A percentile compares a stretch with the other conserved stretches of the same genome.
Evolutionary conservation across 2,888 invertebrate species (phyloP).

Genomic region (Clepsis dumicolana): DNA sequence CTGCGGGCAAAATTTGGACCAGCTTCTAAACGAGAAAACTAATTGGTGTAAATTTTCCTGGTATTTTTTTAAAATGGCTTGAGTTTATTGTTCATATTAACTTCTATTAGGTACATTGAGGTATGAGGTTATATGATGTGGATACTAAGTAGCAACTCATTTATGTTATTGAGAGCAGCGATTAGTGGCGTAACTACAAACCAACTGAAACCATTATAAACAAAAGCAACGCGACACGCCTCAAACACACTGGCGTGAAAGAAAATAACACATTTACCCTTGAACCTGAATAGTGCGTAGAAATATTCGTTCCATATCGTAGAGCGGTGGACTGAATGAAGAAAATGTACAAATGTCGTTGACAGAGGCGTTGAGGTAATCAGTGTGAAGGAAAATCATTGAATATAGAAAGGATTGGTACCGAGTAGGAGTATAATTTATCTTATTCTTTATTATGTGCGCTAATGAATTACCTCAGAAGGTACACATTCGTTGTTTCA

Average conservation of each 20-base stretch:
- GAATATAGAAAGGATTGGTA: not conserved
- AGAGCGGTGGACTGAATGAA: slow-evolving; percentile 2
- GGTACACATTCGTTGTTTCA: too few relatives aligned
- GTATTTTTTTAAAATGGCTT: too few relatives aligned
- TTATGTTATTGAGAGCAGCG: not conserved
- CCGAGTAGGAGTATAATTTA: not conserved
- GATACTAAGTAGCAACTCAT: too few relatives aligned
- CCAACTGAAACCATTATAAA: not conserved
- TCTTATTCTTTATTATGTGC: not conserved
- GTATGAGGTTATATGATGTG: too few relatives aligned
- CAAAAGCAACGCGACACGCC: slow-evolving; percentile 2
- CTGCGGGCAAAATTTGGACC: too few relatives aligned
- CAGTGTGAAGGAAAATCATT: not conserved
- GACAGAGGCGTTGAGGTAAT: not conserved
- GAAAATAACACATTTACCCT: slow-evolving; percentile 12
- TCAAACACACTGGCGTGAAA: slow-evolving; percentile 3
- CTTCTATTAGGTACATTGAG: too few relatives aligned
- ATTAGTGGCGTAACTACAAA: not conserved
- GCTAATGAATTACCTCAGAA: not conserved
- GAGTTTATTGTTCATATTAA: too few relatives aligned
- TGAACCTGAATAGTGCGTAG: slow-evolving; percentile 17
- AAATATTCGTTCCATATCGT: not conserved
- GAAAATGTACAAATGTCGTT: not conserved
- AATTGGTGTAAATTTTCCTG: too few relatives aligned
- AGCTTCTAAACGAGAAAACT: too few relatives aligned